These are phyloP conservation scores for Drosophila chauvacae DNA, from an alignment of 1,140 invertebrate genomes.

Conservation along the genomic window DNA sequence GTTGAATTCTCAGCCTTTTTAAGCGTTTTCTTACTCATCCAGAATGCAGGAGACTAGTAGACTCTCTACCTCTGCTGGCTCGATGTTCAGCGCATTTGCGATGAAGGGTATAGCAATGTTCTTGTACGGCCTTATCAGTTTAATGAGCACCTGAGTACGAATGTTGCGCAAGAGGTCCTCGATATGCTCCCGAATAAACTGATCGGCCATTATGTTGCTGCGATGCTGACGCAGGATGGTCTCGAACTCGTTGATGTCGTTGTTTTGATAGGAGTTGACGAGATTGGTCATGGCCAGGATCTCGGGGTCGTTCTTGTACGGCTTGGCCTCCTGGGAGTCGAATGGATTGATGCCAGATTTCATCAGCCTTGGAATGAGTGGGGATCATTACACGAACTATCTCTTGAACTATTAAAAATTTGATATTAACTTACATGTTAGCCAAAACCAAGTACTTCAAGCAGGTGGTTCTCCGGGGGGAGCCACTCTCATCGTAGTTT, in stretches of 20 bases:
- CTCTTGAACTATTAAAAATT: fast-evolving
- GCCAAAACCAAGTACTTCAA: constrained; percentile 99
- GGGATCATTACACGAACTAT: neutral
- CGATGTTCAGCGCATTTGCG: constrained; percentile 98
- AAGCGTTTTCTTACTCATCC: constrained; percentile 90
- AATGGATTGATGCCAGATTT: constrained; percentile 99
- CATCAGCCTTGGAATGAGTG: constrained; percentile 91
- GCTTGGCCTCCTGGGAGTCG: constrained; percentile 99
- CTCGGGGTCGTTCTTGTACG: constrained; percentile 99
- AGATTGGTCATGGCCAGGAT: constrained; percentile 99
- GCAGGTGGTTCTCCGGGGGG: constrained; percentile 97
- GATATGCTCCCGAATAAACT: constrained; percentile 99
- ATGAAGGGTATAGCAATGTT: constrained; percentile 99
- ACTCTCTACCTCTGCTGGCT: constrained; percentile 97
- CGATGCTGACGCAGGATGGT: constrained; percentile 97
- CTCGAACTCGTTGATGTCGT: constrained; percentile 99
- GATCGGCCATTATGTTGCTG: constrained; percentile 99
- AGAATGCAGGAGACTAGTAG: constrained; percentile 99
- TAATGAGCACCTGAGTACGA: constrained; percentile 98
- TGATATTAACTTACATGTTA: constrained; percentile 91
- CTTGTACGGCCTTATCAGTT: constrained; percentile 99
- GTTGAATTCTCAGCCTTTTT: constrained; percentile 36
- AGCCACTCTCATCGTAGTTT: constrained; percentile 99
- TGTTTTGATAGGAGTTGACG: constrained; percentile 99
- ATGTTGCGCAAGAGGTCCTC: constrained; percentile 99